Base-by-base conservation (phyloP, 2,113 vertebrate genomes). In the Strigops habroptila region DNA sequence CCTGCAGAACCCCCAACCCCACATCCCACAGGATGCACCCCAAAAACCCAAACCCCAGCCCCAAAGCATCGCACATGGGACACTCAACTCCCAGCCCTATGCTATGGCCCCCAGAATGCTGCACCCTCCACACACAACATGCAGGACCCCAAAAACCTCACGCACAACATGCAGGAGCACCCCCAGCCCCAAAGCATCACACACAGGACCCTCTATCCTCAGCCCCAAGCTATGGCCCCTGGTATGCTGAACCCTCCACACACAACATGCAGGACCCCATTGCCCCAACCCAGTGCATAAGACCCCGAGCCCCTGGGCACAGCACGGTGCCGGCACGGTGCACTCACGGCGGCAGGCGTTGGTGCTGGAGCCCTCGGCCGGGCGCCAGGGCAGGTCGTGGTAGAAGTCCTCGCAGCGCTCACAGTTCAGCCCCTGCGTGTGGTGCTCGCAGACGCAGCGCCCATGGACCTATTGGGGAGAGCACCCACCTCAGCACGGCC, bases 311-410 rank as follows among this genome's bases (percentile, higher is more conserved):
- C 27, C 19, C 8, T 0, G 1, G 63, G 64, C 55, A 39, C 44
- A 24, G 25, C 4, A 1, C 0, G 5, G 18, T 21, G 51, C 52
- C 5, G 0, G 31, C 6, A 46, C n/a, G 1, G 99, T 73, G 23
- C 71, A 91, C 97, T 97, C 95, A 99, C 99, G 98, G 97, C 96
- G 98, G 95, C 99, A 99, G 83, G 98, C 98, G 4, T 99, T 99
- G 48, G 99, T 98, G 91, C 99, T 97, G 92, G 98, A 96, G 1
- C 97, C 98, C 97, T 99, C 98, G 0, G 99, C 99, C 0, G 99
- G 99, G 59, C 97, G 98, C 99, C 99, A 99, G 25, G 99, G 99
- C 85, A 99, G 96, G 96, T 99, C 99, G 0, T 99, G 96, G 96
- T 99, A 98, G 97, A 99, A 99, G 51, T 98, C 95, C 94, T 91